Evolutionary conservation across 2,113 vertebrate genomes (phyloP).

Genomic region (Dinomys branickii): DNA sequence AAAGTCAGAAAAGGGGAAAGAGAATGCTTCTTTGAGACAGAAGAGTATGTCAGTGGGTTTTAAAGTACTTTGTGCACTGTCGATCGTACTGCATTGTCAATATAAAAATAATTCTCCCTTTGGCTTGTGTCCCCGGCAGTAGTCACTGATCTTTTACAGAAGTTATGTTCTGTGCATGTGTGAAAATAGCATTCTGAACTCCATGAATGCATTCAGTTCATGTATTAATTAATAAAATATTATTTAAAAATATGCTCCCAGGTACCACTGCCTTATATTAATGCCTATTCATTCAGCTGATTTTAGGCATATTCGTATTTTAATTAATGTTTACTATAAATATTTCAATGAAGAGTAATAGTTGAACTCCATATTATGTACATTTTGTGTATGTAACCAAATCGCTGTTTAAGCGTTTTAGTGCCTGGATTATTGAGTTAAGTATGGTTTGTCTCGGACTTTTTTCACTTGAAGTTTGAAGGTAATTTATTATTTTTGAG

Average conservation of each 20-base stretch:
- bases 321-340: neutral
- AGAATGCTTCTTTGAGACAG: neutral
- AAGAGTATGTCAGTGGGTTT: neutral
- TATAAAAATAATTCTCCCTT: neutral
- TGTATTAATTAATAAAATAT: neutral
- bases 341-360: neutral
- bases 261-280: neutral
- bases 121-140: neutral
- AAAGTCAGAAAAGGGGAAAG: neutral
- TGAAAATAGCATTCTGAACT: neutral
- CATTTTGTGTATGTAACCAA: neutral
- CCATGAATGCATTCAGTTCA: too few species aligned
- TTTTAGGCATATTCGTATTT: neutral
- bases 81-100: neutral
- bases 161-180: neutral
- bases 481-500: neutral
- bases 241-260: neutral
- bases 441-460: neutral
- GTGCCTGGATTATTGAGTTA: neutral
- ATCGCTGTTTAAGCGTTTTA: neutral
- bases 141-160: neutral
- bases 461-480: slow-evolving; percentile 7
- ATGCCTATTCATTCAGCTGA: neutral
- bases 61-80: neutral
- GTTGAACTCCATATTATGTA: neutral